Evolutionary conservation across 2,797 vertebrate species (phyloP), one percentile per base, ranked within the genome.

Genomic region (Oreochromis mossambicus): DNA sequence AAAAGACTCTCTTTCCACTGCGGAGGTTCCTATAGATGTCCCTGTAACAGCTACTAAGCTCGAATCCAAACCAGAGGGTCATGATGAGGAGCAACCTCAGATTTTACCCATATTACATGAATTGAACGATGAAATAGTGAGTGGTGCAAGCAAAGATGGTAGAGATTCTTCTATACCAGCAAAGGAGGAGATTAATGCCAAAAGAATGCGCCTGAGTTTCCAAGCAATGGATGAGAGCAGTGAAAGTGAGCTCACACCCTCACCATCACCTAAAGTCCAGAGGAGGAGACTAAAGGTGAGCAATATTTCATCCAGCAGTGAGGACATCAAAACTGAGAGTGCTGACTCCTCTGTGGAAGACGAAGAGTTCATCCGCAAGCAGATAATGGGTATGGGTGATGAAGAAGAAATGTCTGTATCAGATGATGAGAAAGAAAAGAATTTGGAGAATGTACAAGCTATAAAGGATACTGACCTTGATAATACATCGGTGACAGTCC

Each of bases 301-400:
- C 66, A 84, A 96, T 82, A 87, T 96, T 83, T 98, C 98, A 54
- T 98, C 98, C 7, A 98, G 97, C 91, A 99, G 97, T 86, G 98
- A 99, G 66, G 98, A 99, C 4, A 96, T 97, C 80, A 98, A 98
- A 95, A 96, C 94, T 75, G 97, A 98, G 77, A 98, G 98, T 46
- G 97, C 97, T 79, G 97, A 97, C 80, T 98, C 98, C 50, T 97
- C 97, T 8, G 95, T 96, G 26, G 98, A 98, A 68, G 98, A 98
- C 73, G 98, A 99, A 93, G 98, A 98, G 70, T 98, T 98, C 76
- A 98, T 99, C 81, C 96, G 98, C 36, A 97, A 96, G 83, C 98
- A 99, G 85, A 98, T 99, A 83, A 97, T 98, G 95, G 97, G 97
- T 82, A 99, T 99, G 97, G 97, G 97, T 83, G 97, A 96, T 73